Evolutionary conservation across 1,140 invertebrate species (phyloP).

Genomic region (Aleiodes sp.): DNA sequence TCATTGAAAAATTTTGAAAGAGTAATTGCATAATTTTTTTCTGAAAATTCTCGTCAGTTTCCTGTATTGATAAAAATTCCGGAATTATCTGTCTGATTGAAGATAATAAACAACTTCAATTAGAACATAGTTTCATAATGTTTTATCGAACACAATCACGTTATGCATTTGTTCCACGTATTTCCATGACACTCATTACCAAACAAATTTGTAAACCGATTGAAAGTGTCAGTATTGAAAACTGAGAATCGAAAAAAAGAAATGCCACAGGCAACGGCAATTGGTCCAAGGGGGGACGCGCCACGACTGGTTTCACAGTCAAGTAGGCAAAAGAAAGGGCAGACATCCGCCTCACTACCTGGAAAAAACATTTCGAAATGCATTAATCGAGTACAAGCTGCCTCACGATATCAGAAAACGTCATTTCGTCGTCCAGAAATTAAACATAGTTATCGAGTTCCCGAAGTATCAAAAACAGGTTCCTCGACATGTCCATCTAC

Average conservation of each 20-base stretch:
- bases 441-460: neutral
- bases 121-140: no score
- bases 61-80: no score
- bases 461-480: neutral
- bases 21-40: no score
- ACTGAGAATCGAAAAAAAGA: neutral
- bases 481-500: neutral
- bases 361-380: conserved; percentile 20
- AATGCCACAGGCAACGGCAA: conserved; percentile 26
- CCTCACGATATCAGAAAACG: neutral
- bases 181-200: conserved; percentile 5
- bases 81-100: no score
- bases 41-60: no score
- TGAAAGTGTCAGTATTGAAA: neutral
- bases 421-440: neutral
- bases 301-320: neutral
- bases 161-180: no score
- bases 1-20: no score
- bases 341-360: neutral
- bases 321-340: neutral
- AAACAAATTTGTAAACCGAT: conserved; percentile 10
- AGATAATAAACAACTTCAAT: no score
- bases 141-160: no score
- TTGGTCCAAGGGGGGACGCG: conserved; percentile 8
- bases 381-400: conserved; percentile 5